Percentiles rank a stretch among this genome's conserved stretches.
These are phyloP conservation scores for Drosophila punjabiensis DNA, from an alignment of 1,140 invertebrate genomes.

Conservation along the genomic window DNA sequence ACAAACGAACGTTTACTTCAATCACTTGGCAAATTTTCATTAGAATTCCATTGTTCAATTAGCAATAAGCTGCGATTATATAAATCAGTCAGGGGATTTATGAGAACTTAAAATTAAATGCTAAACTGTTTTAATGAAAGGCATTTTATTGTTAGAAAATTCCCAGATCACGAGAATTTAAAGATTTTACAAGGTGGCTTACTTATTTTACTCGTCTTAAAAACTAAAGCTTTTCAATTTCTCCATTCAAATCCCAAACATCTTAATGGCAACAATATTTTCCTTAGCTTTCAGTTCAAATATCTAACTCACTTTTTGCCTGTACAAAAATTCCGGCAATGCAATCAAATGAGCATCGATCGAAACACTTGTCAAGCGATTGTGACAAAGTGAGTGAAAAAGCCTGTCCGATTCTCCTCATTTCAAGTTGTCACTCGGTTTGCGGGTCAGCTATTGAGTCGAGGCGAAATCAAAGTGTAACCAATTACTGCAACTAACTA, in stretches of 20 bases:
- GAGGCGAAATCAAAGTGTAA: slow-evolving; percentile 44
- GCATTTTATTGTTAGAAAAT: background rate
- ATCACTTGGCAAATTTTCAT: slow-evolving; percentile 63
- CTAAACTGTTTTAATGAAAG: background rate
- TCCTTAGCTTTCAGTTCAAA: slow-evolving; percentile 23
- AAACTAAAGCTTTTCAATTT: slow-evolving; percentile 6
- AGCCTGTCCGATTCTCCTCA: slow-evolving; percentile 17
- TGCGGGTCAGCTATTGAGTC: slow-evolving; percentile 40
- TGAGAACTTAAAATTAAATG: slow-evolving; percentile 23
- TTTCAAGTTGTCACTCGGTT: slow-evolving; percentile 43
- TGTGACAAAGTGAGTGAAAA: slow-evolving; percentile 54
- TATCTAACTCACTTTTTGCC: slow-evolving; percentile 15
- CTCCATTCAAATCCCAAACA: slow-evolving; percentile 16
- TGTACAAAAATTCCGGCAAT: slow-evolving; percentile 26
- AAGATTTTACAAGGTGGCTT: too few relatives aligned
- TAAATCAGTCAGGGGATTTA: slow-evolving; percentile 28
- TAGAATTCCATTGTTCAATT: slow-evolving; percentile 77
- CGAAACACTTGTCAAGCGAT: slow-evolving; percentile 44
- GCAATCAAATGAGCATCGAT: slow-evolving; percentile 37
- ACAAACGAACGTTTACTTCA: slow-evolving; percentile 43
- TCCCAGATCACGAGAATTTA: background rate
- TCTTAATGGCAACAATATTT: slow-evolving; percentile 22
- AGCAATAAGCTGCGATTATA: slow-evolving; percentile 19
- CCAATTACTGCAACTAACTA: slow-evolving; percentile 45
- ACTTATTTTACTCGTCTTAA: background rate